These are phyloP conservation scores for Steinernema carpocapsae DNA, from an alignment of 2,888 invertebrate genomes.

Conservation along the genomic window DNA sequence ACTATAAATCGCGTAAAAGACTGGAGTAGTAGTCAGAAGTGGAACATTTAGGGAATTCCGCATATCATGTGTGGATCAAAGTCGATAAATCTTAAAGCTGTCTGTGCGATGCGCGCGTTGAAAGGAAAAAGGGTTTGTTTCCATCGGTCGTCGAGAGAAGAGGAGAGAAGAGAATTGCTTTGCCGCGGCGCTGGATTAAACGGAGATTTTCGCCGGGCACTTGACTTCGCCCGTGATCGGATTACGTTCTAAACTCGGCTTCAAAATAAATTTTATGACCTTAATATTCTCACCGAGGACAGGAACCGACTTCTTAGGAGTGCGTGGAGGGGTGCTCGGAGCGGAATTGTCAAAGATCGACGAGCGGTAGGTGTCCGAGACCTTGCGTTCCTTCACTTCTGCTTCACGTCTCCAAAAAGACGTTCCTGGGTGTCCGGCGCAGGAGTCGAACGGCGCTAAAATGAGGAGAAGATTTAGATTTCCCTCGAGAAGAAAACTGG, in stretches of 20 bases:
- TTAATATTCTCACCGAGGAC: conserved; percentile 54
- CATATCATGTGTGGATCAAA: too few relatives aligned
- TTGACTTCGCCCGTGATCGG: conserved; percentile 68
- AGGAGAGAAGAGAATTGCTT: not conserved
- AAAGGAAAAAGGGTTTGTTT: conserved; percentile 17
- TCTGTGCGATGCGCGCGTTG: not conserved
- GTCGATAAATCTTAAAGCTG: conserved; percentile 32
- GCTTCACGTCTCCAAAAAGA: conserved; percentile 61
- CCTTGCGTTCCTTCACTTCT: conserved; percentile 42
- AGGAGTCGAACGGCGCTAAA: conserved; percentile 53
- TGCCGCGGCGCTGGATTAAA: conserved; percentile 44
- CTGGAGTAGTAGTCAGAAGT: too few relatives aligned
- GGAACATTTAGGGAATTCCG: too few relatives aligned
- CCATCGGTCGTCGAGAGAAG: not conserved
- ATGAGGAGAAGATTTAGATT: conserved; percentile 30
- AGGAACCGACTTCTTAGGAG: conserved; percentile 63
- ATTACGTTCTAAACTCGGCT: conserved; percentile 60
- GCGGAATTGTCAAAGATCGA: conserved; percentile 60
- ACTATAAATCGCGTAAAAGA: too few relatives aligned
- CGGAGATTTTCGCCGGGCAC: conserved; percentile 53
- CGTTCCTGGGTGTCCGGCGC: conserved; percentile 62
- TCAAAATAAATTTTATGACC: not conserved
- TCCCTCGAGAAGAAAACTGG: not conserved
- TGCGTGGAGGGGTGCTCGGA: conserved; percentile 58
- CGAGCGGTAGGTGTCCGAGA: conserved; percentile 59